Evolutionary conservation across 2,888 invertebrate genomes (phyloP), one percentile per base, ranked within the genome.

Genomic region (Melieria picta): DNA sequence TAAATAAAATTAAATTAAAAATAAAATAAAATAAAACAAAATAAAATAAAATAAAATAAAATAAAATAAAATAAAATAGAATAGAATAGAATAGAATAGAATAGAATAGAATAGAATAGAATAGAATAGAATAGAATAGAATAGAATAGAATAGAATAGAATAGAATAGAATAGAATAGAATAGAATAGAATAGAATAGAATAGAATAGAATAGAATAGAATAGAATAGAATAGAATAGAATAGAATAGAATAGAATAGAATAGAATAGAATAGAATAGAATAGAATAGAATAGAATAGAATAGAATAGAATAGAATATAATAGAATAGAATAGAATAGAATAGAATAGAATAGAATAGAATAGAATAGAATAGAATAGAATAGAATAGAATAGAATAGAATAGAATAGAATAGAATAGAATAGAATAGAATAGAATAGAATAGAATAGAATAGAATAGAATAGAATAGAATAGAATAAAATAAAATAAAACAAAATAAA

Each of bases 171-270:
- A 52, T 52, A 52, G 13, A 56, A 56, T 56, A 56, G 30, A 56
- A 56, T 56, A n/a, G 30, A n/a, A 56, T 56, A 56, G 30, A 56
- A 56, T 56, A 56, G 30, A 56, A 56, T n/a, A 56, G 30, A 56
- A 56, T 56, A 56, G 30, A 56, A 56, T n/a, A 56, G 30, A 10
- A n/a, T 56, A 56, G 30, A 45, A 60, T 11, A 45, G 45, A 60
- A 42, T 60, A 60, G 45, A 60, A 60, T 42, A 45, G 45, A 60
- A 45, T 43, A 30, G 6, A 43, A 0, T 3, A 43, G n/a, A 16
- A 60, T 9, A 3, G 11, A 43, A 58, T 9, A 11, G n/a, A 11
- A 43, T 30, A 43, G n/a, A 13, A 58, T 11, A 13, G 11, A 60
- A 4, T 10, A 60, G 7, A 60, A 43, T 10, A 11, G n/a, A 1